Percentiles rank a stretch among this genome's conserved stretches.
These are phyloP conservation scores for Leptopilina myrica DNA, from an alignment of 2,888 invertebrate species.

Conservation along the genomic window DNA sequence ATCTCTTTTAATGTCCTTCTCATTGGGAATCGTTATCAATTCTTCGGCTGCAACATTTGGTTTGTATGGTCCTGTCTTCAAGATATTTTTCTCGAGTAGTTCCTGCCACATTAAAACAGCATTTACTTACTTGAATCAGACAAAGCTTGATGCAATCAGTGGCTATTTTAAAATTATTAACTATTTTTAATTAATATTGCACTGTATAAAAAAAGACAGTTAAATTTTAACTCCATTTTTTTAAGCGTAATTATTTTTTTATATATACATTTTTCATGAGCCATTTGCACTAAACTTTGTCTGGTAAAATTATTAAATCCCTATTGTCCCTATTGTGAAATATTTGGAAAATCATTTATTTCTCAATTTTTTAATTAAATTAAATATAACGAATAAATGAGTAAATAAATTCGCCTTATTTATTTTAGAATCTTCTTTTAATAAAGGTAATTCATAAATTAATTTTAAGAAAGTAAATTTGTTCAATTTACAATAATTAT, in stretches of 20 bases:
- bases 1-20: conserved; percentile 68
- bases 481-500: too few relatives aligned
- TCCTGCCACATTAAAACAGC: conserved; percentile 68
- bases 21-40: conserved; percentile 66
- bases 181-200: background rate
- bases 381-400: too few relatives aligned
- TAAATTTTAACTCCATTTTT: too few relatives aligned
- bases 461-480: too few relatives aligned
- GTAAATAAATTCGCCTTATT: too few relatives aligned
- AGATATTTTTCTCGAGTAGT: conserved; percentile 75
- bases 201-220: too few relatives aligned
- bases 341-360: background rate
- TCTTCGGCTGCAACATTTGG: conserved; percentile 76
- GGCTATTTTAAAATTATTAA: background rate
- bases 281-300: conserved; percentile 21
- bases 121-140: conserved; percentile 12
- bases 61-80: conserved; percentile 79
- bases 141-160: conserved; percentile 25
- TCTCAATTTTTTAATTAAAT: too few relatives aligned
- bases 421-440: too few relatives aligned
- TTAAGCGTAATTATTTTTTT: background rate
- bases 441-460: too few relatives aligned
- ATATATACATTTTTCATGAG: background rate
- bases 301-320: background rate
- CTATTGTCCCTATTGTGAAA: background rate